Evolutionary conservation across 1,140 invertebrate species (phyloP).

Genomic region (Venturia canescens): DNA sequence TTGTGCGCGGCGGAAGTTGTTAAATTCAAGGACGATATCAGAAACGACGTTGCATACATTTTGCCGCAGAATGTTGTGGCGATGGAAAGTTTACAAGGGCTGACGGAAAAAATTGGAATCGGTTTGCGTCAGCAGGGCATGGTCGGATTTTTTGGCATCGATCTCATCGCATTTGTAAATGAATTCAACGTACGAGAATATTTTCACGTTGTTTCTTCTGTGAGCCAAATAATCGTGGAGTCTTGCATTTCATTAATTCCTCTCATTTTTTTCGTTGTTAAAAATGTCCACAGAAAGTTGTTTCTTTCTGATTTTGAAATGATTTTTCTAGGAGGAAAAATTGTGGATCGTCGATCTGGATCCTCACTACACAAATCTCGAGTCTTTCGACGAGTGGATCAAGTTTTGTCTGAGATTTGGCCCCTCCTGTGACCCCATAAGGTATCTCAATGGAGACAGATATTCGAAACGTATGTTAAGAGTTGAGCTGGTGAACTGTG

Average conservation of each 20-base stretch:
- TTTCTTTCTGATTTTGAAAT: not conserved
- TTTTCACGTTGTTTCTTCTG: too few species aligned
- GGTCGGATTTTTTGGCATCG: conserved; percentile 56
- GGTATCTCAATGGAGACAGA: not conserved
- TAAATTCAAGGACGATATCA: conserved; percentile 29
- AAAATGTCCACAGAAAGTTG: too few species aligned
- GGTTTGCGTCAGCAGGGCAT: conserved; percentile 48
- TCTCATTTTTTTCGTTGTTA: too few species aligned
- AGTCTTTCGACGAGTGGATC: conserved; percentile 59
- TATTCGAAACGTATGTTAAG: not conserved
- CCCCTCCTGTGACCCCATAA: not conserved
- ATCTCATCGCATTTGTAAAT: conserved; percentile 53
- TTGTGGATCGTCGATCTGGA: conserved; percentile 58
- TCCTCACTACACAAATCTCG: conserved; percentile 58
- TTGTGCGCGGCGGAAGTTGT: conserved; percentile 52
- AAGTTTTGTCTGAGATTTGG: conserved; percentile 53
- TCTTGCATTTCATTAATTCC: too few species aligned
- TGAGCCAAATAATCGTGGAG: too few species aligned
- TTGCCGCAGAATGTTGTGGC: conserved; percentile 51
- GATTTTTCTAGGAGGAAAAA: conserved; percentile 44
- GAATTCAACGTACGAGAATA: conserved; percentile 27
- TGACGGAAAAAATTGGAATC: conserved; percentile 36
- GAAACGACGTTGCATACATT: conserved; percentile 50
- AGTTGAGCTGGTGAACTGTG: too few species aligned
- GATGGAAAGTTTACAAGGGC: conserved; percentile 7